Conservation (phyloP, 2,888 invertebrate species). For the Operophtera brumata region DNA sequence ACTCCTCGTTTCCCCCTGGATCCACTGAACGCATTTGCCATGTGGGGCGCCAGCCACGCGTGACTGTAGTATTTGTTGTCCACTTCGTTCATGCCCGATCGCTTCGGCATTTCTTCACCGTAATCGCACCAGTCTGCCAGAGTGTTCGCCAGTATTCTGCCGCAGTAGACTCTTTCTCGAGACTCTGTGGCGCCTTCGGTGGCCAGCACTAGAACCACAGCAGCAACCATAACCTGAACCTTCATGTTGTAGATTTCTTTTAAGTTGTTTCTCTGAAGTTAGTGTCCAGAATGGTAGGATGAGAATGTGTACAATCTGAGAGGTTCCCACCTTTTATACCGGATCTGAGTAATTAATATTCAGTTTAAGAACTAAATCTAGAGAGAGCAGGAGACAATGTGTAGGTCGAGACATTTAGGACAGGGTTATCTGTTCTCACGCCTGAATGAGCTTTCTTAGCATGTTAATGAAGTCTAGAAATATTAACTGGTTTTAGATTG, state of each 20-base stretch:
- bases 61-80: constrained; percentile 4
- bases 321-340: constrained; percentile 23
- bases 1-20: constrained; percentile 23
- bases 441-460: constrained; percentile 12
- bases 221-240: constrained; percentile 7
- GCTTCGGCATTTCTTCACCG: constrained; percentile 10
- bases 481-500: background rate
- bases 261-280: background rate
- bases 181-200: background rate
- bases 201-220: constrained; percentile 10
- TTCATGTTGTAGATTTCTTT: constrained; percentile 20
- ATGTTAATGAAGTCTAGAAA: background rate
- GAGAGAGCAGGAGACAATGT: too few species aligned
- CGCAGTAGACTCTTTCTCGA: constrained; percentile 22
- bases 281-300: constrained; percentile 1
- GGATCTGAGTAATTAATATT: constrained; percentile 21
- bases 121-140: constrained; percentile 18
- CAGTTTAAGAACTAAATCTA: constrained; percentile 8
- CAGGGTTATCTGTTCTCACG: constrained; percentile 5
- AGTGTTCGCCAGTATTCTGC: constrained; percentile 17
- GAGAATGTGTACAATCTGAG: constrained; percentile 15
- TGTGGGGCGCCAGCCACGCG: constrained; percentile 20
- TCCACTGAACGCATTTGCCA: constrained; percentile 17
- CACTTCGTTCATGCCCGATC: constrained; percentile 15
- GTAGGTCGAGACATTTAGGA: constrained; percentile 14